phyloP scores from a whole-genome alignment of 2,888 invertebrate species.

The Trypoxylon attenuatum region DNA sequence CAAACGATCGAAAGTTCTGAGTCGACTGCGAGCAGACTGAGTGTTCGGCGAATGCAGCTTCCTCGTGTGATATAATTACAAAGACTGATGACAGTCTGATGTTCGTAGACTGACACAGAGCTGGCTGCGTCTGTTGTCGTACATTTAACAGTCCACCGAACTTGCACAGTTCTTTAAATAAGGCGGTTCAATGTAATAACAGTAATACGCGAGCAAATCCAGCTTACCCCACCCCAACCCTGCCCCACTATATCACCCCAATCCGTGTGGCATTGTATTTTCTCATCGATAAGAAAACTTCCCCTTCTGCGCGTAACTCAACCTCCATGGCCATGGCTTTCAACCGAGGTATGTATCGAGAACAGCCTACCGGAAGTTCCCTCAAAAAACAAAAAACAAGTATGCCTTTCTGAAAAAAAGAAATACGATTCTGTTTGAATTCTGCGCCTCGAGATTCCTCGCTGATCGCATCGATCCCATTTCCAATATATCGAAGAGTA shows the following conservation, averaged over 20 bases:
- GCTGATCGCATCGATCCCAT: no score
- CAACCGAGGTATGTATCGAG: no score
- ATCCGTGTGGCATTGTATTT: not conserved
- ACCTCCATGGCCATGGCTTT: no score
- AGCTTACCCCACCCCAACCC: conserved; percentile 20
- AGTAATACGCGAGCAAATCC: not conserved
- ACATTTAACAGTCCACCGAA: not conserved
- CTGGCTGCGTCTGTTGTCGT: conserved; percentile 12
- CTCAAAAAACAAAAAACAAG: no score
- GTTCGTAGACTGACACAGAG: conserved; percentile 7
- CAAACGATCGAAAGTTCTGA: no score
- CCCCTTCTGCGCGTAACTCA: no score
- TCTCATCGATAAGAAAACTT: not conserved
- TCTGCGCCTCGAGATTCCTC: no score
- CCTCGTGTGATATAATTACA: not conserved
- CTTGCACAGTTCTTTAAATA: conserved; percentile 21
- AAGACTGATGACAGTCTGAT: conserved; percentile 5
- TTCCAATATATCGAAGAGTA: conserved; percentile 9
- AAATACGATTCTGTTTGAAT: no score
- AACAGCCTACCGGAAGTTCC: no score
- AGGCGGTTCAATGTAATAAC: conserved; percentile 9
- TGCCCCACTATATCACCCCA: not conserved
- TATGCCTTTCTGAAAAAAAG: no score
- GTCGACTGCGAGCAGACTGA: no score
- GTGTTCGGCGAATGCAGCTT: not conserved